These are phyloP conservation scores for Microtus richardsoni DNA, from an alignment of 2,113 vertebrate genomes.

Conservation along the genomic window DNA sequence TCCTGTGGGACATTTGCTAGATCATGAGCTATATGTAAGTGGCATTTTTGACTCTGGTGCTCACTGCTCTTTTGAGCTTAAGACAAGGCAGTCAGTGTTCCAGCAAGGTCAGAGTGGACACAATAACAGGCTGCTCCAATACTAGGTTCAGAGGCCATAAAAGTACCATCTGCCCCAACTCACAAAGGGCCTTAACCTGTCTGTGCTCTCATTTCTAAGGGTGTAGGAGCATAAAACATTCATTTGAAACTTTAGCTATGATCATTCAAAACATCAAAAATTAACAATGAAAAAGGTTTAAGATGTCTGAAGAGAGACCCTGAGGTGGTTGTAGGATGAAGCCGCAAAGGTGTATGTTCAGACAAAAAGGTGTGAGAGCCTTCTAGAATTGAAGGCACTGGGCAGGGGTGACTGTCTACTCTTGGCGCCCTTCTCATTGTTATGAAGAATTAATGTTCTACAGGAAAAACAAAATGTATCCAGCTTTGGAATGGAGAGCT, in stretches of 20 bases:
- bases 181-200: neutral
- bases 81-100: neutral
- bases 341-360: neutral
- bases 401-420: neutral
- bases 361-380: neutral
- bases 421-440: constrained; percentile 6
- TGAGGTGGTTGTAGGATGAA: neutral
- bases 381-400: neutral
- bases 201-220: neutral
- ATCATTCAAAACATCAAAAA: constrained; percentile 8
- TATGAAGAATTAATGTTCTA: constrained; percentile 52
- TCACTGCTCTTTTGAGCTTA: neutral
- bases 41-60: neutral
- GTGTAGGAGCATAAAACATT: neutral
- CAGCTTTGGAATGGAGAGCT: neutral
- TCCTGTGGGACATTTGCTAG: neutral
- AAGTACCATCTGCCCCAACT: neutral
- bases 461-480: constrained; percentile 12
- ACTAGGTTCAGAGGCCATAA: neutral
- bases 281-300: constrained; percentile 41
- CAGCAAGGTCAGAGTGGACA: neutral
- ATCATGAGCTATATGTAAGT: neutral
- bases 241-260: constrained; percentile 1
- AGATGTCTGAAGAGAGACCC: constrained; percentile 21
- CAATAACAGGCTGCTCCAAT: neutral